These are phyloP conservation scores for Pseudopodoces humilis DNA, from an alignment of 2,113 vertebrate genomes.

Conservation along the genomic window DNA sequence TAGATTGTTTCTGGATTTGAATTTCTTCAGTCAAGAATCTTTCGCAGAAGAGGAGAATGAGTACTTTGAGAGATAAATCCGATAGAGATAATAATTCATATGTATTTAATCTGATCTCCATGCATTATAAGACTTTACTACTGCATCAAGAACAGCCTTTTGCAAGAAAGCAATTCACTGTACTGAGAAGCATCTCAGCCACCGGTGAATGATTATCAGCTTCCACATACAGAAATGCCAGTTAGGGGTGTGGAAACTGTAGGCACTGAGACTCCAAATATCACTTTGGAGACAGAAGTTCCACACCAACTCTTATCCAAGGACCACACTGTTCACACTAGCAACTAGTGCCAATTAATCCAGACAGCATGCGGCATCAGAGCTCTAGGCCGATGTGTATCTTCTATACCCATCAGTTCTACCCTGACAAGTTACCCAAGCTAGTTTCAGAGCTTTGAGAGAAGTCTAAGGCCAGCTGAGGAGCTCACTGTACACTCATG, in stretches of 20 bases:
- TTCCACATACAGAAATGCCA: conserved; percentile 42
- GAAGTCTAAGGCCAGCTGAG: background rate
- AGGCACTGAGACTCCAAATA: background rate
- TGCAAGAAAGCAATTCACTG: conserved; percentile 55
- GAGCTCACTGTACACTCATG: background rate
- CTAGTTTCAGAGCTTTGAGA: background rate
- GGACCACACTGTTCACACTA: background rate
- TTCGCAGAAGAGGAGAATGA: conserved; percentile 72
- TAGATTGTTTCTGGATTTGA: conserved; percentile 69
- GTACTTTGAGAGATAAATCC: conserved; percentile 69
- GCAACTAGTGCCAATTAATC: background rate
- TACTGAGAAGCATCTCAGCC: conserved; percentile 58
- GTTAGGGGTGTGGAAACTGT: background rate
- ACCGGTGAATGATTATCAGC: conserved; percentile 22
- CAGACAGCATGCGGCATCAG: background rate
- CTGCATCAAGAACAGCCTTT: conserved; percentile 55
- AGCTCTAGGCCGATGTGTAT: background rate
- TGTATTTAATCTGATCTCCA: conserved; percentile 71
- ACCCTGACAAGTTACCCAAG: background rate
- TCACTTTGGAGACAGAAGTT: conserved; percentile 17
- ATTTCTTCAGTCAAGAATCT: conserved; percentile 70
- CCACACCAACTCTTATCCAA: background rate
- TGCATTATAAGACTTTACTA: conserved; percentile 48
- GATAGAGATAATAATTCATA: conserved; percentile 69
- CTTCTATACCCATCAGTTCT: background rate